Evolutionary conservation across 2,888 invertebrate species (phyloP).

Genomic region (Athalia cordata): DNA sequence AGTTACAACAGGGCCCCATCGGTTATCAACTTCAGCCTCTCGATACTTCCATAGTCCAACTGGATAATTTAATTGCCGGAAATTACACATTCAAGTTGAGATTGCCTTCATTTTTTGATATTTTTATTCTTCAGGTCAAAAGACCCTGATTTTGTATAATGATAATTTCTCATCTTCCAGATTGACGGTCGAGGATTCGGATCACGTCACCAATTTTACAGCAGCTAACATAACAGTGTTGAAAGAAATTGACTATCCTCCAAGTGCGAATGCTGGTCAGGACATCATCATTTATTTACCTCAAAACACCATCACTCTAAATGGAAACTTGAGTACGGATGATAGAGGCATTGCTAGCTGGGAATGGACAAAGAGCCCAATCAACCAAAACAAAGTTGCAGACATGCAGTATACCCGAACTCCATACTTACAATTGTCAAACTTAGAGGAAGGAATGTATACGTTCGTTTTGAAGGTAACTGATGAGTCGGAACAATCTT

Average conservation of each 20-base stretch:
- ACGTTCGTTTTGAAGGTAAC: conserved; percentile 95
- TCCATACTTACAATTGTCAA: conserved; percentile 90
- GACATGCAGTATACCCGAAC: conserved; percentile 97
- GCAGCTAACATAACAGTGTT: conserved; percentile 92
- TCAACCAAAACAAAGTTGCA: conserved; percentile 91
- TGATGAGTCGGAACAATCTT: conserved; percentile 91
- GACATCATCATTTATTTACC: conserved; percentile 94
- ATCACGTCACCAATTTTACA: conserved; percentile 89
- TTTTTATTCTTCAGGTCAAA: background rate
- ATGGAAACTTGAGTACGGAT: conserved; percentile 93
- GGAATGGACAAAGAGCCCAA: conserved; percentile 96
- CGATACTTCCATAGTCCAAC: conserved; percentile 87
- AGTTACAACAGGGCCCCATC: conserved; percentile 89
- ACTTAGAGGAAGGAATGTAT: conserved; percentile 95
- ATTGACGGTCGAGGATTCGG: conserved; percentile 93
- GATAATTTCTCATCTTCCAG: conserved; percentile 62
- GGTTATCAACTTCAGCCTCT: conserved; percentile 88
- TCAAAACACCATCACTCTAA: conserved; percentile 87
- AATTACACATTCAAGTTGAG: conserved; percentile 88
- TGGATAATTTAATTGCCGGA: conserved; percentile 91
- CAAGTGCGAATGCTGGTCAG: conserved; percentile 94
- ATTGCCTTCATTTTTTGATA: background rate
- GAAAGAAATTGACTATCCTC: conserved; percentile 95
- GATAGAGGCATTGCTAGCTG: conserved; percentile 95
- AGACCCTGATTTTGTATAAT: conserved; percentile 22